These are phyloP conservation scores for Pipra filicauda DNA, from an alignment of 2,113 vertebrate genomes.

Conservation along the genomic window DNA sequence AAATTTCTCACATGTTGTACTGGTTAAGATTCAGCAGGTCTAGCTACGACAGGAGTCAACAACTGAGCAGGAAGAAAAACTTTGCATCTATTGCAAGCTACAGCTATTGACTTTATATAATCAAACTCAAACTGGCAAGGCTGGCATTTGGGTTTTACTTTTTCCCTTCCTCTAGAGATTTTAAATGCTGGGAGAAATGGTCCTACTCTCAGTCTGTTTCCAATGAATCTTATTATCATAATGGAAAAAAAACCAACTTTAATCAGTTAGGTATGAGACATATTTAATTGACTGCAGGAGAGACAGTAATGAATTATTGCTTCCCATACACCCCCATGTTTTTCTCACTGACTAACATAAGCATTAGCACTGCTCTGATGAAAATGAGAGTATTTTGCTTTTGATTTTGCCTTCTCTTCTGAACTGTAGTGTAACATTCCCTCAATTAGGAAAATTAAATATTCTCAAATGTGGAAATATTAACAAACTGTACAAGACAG, in stretches of 20 bases:
- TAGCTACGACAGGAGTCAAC: not conserved
- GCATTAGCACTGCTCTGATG: not conserved
- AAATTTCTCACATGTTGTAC: not conserved
- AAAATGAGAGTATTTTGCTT: not conserved
- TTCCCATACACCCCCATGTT: not conserved
- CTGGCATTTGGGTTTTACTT: not conserved
- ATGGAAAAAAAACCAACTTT: not conserved
- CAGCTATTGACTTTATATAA: not conserved
- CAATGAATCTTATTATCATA: not conserved
- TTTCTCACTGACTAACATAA: not conserved
- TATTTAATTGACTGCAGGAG: not conserved
- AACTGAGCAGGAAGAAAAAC: not conserved
- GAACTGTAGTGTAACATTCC: not conserved
- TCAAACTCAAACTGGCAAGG: not conserved
- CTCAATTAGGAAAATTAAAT: conserved; percentile 17
- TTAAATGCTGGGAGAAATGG: not conserved
- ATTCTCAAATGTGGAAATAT: conserved; percentile 1
- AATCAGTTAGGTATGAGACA: not conserved
- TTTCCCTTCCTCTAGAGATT: not conserved
- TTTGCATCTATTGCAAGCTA: not conserved
- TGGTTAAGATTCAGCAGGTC: not conserved
- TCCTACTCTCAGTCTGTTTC: not conserved
- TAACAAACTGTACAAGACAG: not conserved
- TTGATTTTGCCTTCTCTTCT: not conserved
- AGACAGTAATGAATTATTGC: conserved; percentile 8